A percentile compares a stretch with the other conserved stretches of the same genome.
Evolutionary conservation across 2,113 vertebrate genomes (phyloP).

Genomic region (Pardalotus punctatus): DNA sequence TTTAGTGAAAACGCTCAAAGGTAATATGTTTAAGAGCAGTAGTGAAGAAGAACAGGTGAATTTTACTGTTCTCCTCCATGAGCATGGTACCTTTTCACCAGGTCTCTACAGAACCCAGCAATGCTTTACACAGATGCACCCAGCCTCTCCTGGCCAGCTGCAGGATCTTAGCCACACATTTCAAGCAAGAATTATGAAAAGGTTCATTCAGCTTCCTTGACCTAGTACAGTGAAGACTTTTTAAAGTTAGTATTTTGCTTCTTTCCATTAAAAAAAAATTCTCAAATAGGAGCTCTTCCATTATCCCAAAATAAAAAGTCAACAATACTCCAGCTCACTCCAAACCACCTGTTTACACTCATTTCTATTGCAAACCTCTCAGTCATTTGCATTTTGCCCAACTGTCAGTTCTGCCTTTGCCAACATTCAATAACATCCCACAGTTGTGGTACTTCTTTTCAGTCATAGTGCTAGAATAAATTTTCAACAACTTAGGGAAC

Average conservation of each 20-base stretch:
- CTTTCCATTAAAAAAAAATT: background rate
- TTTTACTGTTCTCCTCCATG: background rate
- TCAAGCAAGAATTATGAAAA: background rate
- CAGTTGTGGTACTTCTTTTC: constrained; percentile 34
- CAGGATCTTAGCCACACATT: background rate
- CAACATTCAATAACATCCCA: constrained; percentile 40
- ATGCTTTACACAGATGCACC: background rate
- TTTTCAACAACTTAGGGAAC: background rate
- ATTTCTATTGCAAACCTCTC: constrained; percentile 53
- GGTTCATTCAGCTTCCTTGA: background rate
- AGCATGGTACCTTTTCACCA: background rate
- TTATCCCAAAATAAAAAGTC: constrained; percentile 51
- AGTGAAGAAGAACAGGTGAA: background rate
- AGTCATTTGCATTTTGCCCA: constrained; percentile 63
- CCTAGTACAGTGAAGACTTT: background rate
- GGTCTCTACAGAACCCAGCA: background rate
- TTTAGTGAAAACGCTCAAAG: background rate
- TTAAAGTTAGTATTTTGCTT: constrained; percentile 7
- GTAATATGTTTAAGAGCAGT: background rate
- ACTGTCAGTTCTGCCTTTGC: constrained; percentile 57
- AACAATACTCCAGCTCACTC: constrained; percentile 51
- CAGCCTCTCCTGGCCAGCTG: background rate
- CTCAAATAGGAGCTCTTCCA: constrained; percentile 22
- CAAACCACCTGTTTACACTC: constrained; percentile 69
- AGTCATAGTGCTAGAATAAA: background rate